These are phyloP conservation scores for Sinocyclocheilus anophthalmus DNA, from an alignment of 2,113 vertebrate genomes.

Conservation along the genomic window DNA sequence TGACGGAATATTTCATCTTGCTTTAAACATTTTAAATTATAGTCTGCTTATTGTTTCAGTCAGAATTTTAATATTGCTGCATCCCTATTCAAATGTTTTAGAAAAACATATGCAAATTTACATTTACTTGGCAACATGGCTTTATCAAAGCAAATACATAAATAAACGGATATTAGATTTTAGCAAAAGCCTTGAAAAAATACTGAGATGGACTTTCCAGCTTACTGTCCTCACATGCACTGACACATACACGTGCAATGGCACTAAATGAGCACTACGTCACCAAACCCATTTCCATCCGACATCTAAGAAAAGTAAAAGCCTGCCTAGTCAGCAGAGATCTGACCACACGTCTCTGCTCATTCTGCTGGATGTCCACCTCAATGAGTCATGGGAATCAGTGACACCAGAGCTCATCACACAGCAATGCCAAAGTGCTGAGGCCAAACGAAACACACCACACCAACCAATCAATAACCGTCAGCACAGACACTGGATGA, in stretches of 20 bases:
- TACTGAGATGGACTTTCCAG: not conserved
- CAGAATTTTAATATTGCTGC: no score
- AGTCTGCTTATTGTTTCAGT: no score
- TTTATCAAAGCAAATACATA: not conserved
- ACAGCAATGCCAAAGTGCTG: slow-evolving; percentile 27
- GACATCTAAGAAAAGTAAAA: not conserved
- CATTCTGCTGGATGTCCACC: not conserved
- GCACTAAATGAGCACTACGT: not conserved
- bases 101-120: no score
- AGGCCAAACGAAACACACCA: not conserved
- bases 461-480: not conserved
- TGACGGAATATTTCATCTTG: not conserved
- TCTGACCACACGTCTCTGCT: not conserved
- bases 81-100: no score
- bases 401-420: slow-evolving; percentile 9
- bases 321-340: slow-evolving; percentile 18
- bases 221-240: not conserved
- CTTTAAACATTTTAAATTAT: no score
- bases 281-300: not conserved
- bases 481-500: not conserved
- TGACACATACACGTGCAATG: not conserved
- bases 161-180: not conserved
- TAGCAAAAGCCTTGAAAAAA: not conserved
- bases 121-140: not conserved
- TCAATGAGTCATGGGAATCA: slow-evolving; percentile 19